Evolutionary conservation across 2,888 invertebrate species (phyloP), one percentile per base, ranked within the genome.

Genomic region (Heliconius aoede): DNA sequence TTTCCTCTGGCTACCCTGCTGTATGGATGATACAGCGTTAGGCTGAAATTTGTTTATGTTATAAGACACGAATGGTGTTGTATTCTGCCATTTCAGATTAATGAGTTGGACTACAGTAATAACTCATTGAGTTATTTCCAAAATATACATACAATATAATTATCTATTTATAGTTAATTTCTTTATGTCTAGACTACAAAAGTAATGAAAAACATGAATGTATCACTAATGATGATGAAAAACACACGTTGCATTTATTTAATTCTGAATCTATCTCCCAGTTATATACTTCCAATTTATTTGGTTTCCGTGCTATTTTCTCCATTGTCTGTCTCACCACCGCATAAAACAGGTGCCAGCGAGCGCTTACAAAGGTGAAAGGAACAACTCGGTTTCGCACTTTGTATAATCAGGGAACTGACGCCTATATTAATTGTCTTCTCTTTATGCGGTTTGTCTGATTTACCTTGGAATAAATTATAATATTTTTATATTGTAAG

Each of bases 391-490:
- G 69, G 69, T 40, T 76, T 71, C 64, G 40, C 46, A 62, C 68
- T 74, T 78, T 79, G 74, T 78, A 74, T 74, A 78, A 78, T 74
- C 77, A 67, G 72, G 69, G 77, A 73, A 74, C 72, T 72, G 76
- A 78, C 73, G 68, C 68, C 65, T 36, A 60, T 72, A 78, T 78
- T 80, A 80, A 80, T 81, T 80, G 76, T 79, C 76, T 73, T 61
- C 40, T 61, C 60, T 21, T 1, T 60, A 60, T 62, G 62, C 58
- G 21, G 73, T 61, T 73, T 62, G 60, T 73, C 51, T 76, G 61
- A 68, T 75, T 58, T 40, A 61, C 11, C 40, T 60, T 18, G 13
- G n/a, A 13, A 65, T 24, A 8, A 2, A 11, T n/a, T 65, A 13
- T 36, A 15, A n/a, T 13, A 11, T 30, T 62, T 26, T 18, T 30